These are phyloP conservation scores for Aphidoletes aphidimyza DNA, from an alignment of 2,888 invertebrate species.

Conservation along the genomic window DNA sequence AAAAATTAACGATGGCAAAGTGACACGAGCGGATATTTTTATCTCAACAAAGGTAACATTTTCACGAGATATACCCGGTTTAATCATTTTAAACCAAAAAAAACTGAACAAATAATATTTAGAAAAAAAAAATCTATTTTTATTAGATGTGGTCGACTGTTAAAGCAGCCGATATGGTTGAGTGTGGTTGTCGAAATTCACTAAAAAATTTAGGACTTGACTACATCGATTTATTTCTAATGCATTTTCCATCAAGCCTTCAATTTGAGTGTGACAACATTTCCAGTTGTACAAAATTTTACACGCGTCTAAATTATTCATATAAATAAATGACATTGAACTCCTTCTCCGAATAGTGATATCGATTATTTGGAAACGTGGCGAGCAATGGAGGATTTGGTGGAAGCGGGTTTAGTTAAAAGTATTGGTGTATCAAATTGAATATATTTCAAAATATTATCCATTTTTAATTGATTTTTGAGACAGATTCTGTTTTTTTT, in stretches of 20 bases:
- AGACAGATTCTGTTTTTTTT: too few relatives aligned
- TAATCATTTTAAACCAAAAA: too few relatives aligned
- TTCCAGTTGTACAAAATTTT: too few relatives aligned
- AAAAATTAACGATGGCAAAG: constrained; percentile 73
- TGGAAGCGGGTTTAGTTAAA: constrained; percentile 75
- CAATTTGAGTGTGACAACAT: too few relatives aligned
- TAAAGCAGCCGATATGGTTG: constrained; percentile 82
- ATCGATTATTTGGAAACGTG: constrained; percentile 82
- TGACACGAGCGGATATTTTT: constrained; percentile 76
- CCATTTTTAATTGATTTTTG: too few relatives aligned
- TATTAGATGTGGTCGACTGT: constrained; percentile 86
- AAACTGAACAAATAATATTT: too few relatives aligned
- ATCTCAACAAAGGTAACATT: constrained; percentile 68
- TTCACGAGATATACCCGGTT: too few relatives aligned
- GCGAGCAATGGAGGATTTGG: constrained; percentile 81
- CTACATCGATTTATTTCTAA: constrained; percentile 83
- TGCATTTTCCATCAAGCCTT: constrained; percentile 84
- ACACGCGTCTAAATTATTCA: too few relatives aligned
- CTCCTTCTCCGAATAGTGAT: constrained; percentile 65
- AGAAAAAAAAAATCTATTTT: too few relatives aligned
- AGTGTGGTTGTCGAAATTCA: constrained; percentile 74
- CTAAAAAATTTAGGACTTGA: constrained; percentile 77
- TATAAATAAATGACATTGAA: not conserved
- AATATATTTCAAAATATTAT: too few relatives aligned
- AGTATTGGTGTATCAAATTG: constrained; percentile 90